A percentile compares a stretch with the other conserved stretches of the same genome.
Conservation (phyloP, 2,113 vertebrate species). For the Microcebus ravelobensis region DNA sequence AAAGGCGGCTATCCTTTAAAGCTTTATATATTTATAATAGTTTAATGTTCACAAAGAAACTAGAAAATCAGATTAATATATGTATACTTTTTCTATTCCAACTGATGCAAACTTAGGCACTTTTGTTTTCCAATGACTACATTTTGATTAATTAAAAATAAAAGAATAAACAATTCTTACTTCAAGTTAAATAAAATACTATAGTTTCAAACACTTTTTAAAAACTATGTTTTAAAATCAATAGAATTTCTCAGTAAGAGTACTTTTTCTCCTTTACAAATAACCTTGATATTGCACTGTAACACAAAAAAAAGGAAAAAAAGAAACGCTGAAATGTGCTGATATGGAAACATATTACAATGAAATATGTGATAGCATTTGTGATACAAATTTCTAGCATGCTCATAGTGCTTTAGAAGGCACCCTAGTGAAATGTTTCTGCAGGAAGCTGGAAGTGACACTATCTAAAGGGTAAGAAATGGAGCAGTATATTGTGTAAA, state of each 20-base stretch:
- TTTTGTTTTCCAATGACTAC: neutral
- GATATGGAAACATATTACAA: neutral
- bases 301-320: neutral
- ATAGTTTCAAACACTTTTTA: constrained; percentile 18
- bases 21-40: neutral
- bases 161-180: neutral
- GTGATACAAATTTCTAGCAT: neutral
- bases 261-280: neutral
- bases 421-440: neutral
- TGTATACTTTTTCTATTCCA: neutral
- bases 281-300: neutral
- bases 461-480: neutral
- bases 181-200: neutral
- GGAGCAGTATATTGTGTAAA: neutral
- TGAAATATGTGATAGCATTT: neutral
- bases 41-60: neutral
- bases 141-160: neutral
- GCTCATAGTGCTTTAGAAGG: neutral
- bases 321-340: neutral
- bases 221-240: neutral
- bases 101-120: neutral
- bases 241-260: neutral
- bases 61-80: neutral
- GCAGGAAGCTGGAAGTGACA: neutral
- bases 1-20: neutral